Base-by-base conservation (phyloP, 2,888 invertebrate species). In the Slavum lentiscoides region DNA sequence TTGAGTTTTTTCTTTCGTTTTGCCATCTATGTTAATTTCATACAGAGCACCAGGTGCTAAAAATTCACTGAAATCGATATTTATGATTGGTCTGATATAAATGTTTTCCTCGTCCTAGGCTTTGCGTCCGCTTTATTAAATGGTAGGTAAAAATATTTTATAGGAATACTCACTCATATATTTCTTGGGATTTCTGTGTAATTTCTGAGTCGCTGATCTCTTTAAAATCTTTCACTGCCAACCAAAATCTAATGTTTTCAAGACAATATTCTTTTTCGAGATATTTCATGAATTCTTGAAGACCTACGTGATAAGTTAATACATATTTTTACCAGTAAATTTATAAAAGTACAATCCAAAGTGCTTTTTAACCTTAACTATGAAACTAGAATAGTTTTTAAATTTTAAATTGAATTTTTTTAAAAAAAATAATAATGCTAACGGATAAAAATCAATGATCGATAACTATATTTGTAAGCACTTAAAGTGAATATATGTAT, bases 181-280 rank as follows among this genome's bases (percentile, higher is more conserved):
- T 97, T 85, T 93, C 92, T 84, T 91, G 91, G 83, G 96, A 95
- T 88, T 94, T 94, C 85, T 90, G 90, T 43, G 91, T 88, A 85
- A 97, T 93, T 86, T 94, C 93, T 74, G 94, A 93, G 85, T 93
- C 93, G 82, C 94, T 92, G 83, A 96, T 94, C 83, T 93, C 90
- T 84, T 97, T 91, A 82, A 98, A 88, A 86, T 95, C 95, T 88
- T 96, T 96, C 58, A 97, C 97, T 0, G 96, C 96, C 85, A 93
- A 90, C 97, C 97, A 99, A 88, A 99, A 99, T 81, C 96, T 90
- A 84, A 99, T 97, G 87, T 99, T 99, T 87, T 99, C 99, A 86
- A 97, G 97, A 82, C 97, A 97, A 88, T 97, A 98, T 87, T 99
- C 98, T 86, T 97, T 97, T 84, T 95, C 91, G 84, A 98, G 90